Base-by-base conservation (phyloP, 2,113 vertebrate genomes). In the Clarias magur region DNA sequence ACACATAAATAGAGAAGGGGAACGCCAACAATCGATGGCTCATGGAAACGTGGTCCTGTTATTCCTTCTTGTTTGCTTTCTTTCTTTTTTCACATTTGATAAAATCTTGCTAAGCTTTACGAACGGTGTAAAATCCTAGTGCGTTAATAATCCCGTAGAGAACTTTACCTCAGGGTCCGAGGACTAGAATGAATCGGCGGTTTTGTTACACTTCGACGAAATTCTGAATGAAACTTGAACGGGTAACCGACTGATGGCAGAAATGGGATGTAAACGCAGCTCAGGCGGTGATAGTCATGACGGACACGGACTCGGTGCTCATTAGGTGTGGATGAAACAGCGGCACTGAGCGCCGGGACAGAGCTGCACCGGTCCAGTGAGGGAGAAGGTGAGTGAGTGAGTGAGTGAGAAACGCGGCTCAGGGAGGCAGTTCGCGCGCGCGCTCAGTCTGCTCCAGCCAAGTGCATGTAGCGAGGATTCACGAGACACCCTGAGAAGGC, bases 311-410 rank as follows among this genome's bases (percentile, higher is more conserved):
- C 27, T 70, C 4, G 56, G 80, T 38, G 48, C 62, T 82, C 23
- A 78, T 78, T 21, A 73, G 76, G 67, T 75, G 85, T 80, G 87
- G 88, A 87, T 59, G 81, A 81, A 63, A 75, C 68, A 53, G 65
- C 56, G 70, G 79, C 25, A 53, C 19, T 63, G n/a, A 67, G 75
- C 19, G 59, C 75, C 8, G 42, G 75, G 76, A 80, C 59, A 78
- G 72, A 79, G 82, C 82, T 72, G 82, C 73, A 48, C 5, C 56
- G 21, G 23, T 53, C 84, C 60, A 27, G 60, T 0, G 3, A 59
- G 27, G 23, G 53, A 76, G 23, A 42, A 75, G 83, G 83, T 84
- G 56, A 84, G 83, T 84, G 3, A 21, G 17, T 2, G 34, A 38
- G 34, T 2, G 34, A 38, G 34, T 2, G 34, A 38, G 34, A 16